A percentile compares a stretch with the other conserved stretches of the same genome.
Evolutionary conservation across 2,797 vertebrate species (phyloP).

Genomic region (Argyrosomus regius): DNA sequence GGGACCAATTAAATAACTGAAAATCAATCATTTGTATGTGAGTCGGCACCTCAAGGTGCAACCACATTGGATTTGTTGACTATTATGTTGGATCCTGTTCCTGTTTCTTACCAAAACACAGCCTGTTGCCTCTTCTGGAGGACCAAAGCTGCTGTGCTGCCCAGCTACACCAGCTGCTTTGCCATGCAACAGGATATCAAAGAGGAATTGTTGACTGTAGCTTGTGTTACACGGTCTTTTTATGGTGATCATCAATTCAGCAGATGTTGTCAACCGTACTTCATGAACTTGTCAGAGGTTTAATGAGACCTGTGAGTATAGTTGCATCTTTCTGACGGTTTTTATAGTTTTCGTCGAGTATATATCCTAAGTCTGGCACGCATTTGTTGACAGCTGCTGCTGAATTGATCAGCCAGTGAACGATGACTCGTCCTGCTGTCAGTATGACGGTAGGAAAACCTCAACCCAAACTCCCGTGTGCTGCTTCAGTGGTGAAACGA

Average conservation of each 20-base stretch:
- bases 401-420: neutral
- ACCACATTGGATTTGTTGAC: constrained; percentile 26
- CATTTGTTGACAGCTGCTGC: neutral
- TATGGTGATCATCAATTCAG: constrained; percentile 32
- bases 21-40: constrained; percentile 46
- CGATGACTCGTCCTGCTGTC: neutral
- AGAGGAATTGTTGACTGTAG: constrained; percentile 51
- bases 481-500: neutral
- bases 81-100: constrained; percentile 25
- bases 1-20: constrained; percentile 46
- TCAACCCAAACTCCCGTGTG: neutral
- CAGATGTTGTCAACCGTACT: constrained; percentile 40
- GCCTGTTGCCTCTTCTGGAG: constrained; percentile 11
- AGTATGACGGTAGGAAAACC: neutral
- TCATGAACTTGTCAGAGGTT: constrained; percentile 18
- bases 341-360: neutral
- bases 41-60: constrained; percentile 10
- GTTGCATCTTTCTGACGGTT: neutral
- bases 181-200: constrained; percentile 51
- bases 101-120: constrained; percentile 32
- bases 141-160: constrained; percentile 5
- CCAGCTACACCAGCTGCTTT: constrained; percentile 15
- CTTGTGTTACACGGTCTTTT: constrained; percentile 38
- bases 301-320: neutral
- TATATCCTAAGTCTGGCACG: neutral